Percentiles rank a stretch among this genome's conserved stretches.
Evolutionary conservation across 2,113 vertebrate species (phyloP).

Genomic region (Periophthalmus modestus): DNA sequence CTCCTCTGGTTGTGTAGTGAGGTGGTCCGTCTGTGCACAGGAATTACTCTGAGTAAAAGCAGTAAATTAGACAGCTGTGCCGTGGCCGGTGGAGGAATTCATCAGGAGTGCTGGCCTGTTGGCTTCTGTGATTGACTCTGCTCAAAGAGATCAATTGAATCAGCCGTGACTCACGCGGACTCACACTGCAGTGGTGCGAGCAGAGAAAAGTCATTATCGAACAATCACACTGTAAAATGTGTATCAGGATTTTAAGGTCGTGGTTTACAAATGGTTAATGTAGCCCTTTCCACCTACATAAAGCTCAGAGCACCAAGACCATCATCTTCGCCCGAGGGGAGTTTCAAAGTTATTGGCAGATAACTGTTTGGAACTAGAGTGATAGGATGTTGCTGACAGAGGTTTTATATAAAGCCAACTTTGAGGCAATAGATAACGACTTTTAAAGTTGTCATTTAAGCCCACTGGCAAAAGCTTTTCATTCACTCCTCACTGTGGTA

Average conservation of each 20-base stretch:
- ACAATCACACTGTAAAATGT: not conserved
- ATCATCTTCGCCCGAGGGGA: not conserved
- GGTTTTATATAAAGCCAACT: not conserved
- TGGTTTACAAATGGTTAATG: not conserved
- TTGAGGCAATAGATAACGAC: not conserved
- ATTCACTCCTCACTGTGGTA: too few relatives aligned
- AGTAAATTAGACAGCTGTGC: slow-evolving; percentile 41
- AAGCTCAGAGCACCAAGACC: not conserved
- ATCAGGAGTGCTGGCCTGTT: slow-evolving; percentile 40
- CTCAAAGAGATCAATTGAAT: slow-evolving; percentile 45
- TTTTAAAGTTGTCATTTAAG: too few relatives aligned
- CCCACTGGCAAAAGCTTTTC: too few relatives aligned
- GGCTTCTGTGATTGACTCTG: slow-evolving; percentile 49
- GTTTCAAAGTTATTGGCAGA: not conserved
- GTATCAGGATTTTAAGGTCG: not conserved
- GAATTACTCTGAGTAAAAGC: slow-evolving; percentile 18
- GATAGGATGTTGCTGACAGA: not conserved
- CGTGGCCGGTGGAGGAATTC: slow-evolving; percentile 31
- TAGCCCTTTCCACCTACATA: not conserved
- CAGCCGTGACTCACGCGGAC: slow-evolving; percentile 49
- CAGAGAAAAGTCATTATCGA: not conserved
- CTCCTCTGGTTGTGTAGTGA: not conserved
- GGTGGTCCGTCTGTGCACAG: slow-evolving; percentile 13
- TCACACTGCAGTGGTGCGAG: slow-evolving; percentile 16
- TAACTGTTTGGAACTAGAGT: not conserved